Base-by-base conservation (phyloP, 2,113 vertebrate species). In the Megalops atlanticus region DNA sequence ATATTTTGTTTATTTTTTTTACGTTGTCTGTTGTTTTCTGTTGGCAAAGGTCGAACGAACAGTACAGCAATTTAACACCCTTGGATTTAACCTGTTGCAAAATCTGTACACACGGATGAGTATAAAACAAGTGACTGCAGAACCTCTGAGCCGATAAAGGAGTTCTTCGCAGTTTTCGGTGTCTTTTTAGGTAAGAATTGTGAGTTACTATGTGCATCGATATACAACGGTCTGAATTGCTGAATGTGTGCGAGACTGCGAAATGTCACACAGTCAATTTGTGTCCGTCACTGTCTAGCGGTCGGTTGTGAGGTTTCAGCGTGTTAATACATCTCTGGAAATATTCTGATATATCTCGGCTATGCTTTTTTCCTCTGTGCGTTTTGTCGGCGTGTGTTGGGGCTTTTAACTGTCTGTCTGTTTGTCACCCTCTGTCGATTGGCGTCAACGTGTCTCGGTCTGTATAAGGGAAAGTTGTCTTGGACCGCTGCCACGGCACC, bases 391-490 rank as follows among this genome's bases (percentile, higher is more conserved):
- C 31, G n/a, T 64, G 11, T 7, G 11, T n/a, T 64, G 58, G 5
- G n/a, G 58, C 58, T 31, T 11, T 64, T 73, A 12, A 70, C 31
- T 33, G 77, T 78, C 11, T 77, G 64, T 84, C 14, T 80, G 82
- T 78, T 43, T 81, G 71, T 16, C 79, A 79, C 69, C 69, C 76
- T 16, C 54, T 79, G 82, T 79, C 84, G 81, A 71, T 84, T 90
- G 92, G 92, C 93, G 92, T 91, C 92, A 82, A 14, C 18, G 1
- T 86, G 92, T 94, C 92, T 93, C 87, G 81, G 54, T 80, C 84
- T 89, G 76, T 76, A 86, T 84, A 83, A 78, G 75, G 85, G 77
- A 80, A 81, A 85, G 81, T 75, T 64, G 87, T 52, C 27, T 89
- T 91, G 90, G 90, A 87, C 84, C 31, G 43, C 33, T 79, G 87